Evolutionary conservation across 2,797 vertebrate species (phyloP).

Genomic region (Ctenopoma kingsleyae): DNA sequence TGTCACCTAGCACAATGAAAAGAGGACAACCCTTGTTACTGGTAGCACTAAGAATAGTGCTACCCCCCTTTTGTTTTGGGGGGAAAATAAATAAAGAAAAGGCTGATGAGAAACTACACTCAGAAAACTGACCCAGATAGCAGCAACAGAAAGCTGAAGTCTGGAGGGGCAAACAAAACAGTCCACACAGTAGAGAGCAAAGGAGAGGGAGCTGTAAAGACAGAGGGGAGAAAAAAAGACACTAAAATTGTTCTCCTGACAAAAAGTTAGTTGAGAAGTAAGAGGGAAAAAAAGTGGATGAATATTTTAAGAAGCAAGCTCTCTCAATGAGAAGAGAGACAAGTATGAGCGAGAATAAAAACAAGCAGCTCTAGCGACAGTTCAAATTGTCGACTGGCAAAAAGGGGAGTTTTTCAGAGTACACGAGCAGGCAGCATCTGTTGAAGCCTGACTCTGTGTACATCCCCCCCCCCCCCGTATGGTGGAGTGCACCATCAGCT

Average conservation of each 20-base stretch:
- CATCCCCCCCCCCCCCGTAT: slow-evolving; percentile 37
- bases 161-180: slow-evolving; percentile 74
- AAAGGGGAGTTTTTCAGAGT: slow-evolving; percentile 49
- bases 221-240: slow-evolving; percentile 7
- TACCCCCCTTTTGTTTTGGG: slow-evolving; percentile 58
- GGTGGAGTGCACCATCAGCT: slow-evolving; percentile 77
- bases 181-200: slow-evolving; percentile 48
- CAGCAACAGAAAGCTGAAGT: slow-evolving; percentile 64
- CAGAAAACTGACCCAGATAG: slow-evolving; percentile 81
- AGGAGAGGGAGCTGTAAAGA: slow-evolving; percentile 23
- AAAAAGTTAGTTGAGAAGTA: slow-evolving; percentile 76
- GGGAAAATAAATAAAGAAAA: slow-evolving; percentile 44
- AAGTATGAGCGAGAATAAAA: slow-evolving; percentile 61
- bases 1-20: slow-evolving; percentile 76
- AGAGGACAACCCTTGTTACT: slow-evolving; percentile 68
- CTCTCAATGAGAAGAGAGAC: slow-evolving; percentile 62
- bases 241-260: slow-evolving; percentile 70
- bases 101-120: slow-evolving; percentile 55
- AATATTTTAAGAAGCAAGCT: slow-evolving; percentile 79
- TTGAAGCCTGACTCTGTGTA: slow-evolving; percentile 58
- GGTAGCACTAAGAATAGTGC: slow-evolving; percentile 68
- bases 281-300: slow-evolving; percentile 48
- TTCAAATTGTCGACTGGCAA: slow-evolving; percentile 79
- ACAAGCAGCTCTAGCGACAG: slow-evolving; percentile 54
- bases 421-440: slow-evolving; percentile 55